Evolutionary conservation across 2,888 invertebrate genomes (phyloP).

Genomic region (Diarsia dahlii): DNA sequence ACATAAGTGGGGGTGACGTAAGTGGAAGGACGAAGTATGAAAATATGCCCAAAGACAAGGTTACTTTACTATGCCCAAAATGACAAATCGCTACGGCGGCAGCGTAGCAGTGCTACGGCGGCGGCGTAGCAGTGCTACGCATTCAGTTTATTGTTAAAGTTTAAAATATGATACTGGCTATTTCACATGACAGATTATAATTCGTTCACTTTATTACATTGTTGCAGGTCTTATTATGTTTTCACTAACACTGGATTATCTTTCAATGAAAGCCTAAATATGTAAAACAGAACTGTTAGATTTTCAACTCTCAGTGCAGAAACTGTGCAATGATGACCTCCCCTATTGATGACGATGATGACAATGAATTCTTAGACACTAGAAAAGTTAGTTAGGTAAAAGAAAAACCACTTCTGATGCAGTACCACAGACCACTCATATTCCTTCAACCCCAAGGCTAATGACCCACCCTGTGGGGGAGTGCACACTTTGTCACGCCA

Average conservation of each 20-base stretch:
- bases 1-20: slow-evolving; percentile 13
- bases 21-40: not conserved
- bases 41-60: no score
- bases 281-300: not conserved
- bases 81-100: slow-evolving; percentile 15
- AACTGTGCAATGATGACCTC: no score
- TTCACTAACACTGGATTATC: not conserved
- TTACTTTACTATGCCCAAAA: no score
- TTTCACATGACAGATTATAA: not conserved
- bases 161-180: not conserved
- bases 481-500: slow-evolving; percentile 61
- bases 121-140: slow-evolving; percentile 25
- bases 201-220: not conserved
- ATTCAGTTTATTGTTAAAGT: not conserved
- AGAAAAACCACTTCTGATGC: not conserved
- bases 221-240: not conserved
- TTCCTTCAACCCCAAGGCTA: slow-evolving; percentile 31
- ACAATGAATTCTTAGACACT: no score
- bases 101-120: slow-evolving; percentile 31
- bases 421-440: not conserved
- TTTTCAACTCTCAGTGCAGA: not conserved
- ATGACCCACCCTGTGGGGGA: slow-evolving; percentile 59
- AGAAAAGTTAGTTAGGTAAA: no score
- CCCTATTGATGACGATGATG: no score
- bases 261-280: not conserved